Conservation (phyloP, 2,888 invertebrate genomes). For the Stegana nigrithorax region DNA sequence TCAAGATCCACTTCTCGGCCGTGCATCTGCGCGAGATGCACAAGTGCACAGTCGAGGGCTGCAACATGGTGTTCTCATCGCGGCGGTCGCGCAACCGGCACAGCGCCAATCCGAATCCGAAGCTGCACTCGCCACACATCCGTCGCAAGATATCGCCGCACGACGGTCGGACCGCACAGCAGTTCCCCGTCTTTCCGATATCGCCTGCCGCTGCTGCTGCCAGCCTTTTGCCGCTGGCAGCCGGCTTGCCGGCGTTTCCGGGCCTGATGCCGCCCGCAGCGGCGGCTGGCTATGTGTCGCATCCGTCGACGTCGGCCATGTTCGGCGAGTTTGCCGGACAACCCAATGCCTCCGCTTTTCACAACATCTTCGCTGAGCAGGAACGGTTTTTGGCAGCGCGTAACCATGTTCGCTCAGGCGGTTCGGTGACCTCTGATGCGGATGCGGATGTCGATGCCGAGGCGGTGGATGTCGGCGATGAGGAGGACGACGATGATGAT, state of each 20-base stretch:
- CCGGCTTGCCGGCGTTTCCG: constrained; percentile 72
- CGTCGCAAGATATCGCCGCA: constrained; percentile 94
- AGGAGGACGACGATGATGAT: constrained; percentile 36
- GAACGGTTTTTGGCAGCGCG: constrained; percentile 33
- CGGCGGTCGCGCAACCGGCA: constrained; percentile 94
- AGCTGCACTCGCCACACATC: constrained; percentile 94
- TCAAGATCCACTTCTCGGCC: constrained; percentile 99
- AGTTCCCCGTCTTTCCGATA: constrained; percentile 76
- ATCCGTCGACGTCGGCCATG: constrained; percentile 48
- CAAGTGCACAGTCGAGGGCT: constrained; percentile 98
- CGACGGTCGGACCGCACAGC: constrained; percentile 89
- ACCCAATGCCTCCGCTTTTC: constrained; percentile 36
- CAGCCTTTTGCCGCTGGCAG: constrained; percentile 64
- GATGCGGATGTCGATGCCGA: constrained; percentile 45
- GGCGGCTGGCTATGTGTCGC: constrained; percentile 32
- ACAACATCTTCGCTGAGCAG: constrained; percentile 45
- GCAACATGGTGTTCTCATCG: constrained; percentile 99
- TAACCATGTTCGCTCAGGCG: constrained; percentile 31
- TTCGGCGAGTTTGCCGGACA: constrained; percentile 43
- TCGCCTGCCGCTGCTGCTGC: constrained; percentile 70
- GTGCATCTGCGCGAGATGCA: constrained; percentile 99
- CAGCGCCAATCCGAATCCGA: constrained; percentile 98
- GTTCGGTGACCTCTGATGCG: constrained; percentile 25
- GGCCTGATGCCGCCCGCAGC: constrained; percentile 46
- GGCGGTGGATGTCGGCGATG: constrained; percentile 42